A percentile compares a stretch with the other conserved stretches of the same genome.
phyloP scores from a whole-genome alignment of 2,888 invertebrate species.

The Acanthococcus lagerstroemiae region DNA sequence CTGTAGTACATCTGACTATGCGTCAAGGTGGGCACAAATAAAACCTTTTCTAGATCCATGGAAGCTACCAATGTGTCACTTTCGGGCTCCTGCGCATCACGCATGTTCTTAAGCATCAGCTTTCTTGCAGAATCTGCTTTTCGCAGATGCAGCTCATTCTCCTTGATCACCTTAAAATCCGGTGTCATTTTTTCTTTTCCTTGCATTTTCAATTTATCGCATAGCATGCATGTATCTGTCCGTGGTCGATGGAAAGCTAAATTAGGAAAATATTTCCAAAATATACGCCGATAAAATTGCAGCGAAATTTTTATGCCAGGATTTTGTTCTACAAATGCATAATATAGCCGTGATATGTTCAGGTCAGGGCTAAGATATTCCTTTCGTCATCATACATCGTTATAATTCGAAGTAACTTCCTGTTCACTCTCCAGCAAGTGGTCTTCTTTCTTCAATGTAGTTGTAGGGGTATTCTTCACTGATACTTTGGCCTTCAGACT shows the following conservation, averaged over 20 bases:
- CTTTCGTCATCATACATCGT: no score
- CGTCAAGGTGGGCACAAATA: constrained; percentile 38
- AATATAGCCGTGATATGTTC: background rate
- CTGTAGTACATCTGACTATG: constrained; percentile 39
- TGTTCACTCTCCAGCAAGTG: no score
- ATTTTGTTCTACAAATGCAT: background rate
- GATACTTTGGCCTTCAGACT: no score
- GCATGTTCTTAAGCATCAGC: background rate
- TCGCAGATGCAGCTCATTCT: background rate
- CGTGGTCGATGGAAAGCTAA: background rate
- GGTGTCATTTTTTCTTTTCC: background rate
- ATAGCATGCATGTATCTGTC: constrained; percentile 30
- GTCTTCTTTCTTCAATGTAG: no score
- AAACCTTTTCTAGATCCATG: constrained; percentile 39
- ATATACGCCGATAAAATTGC: background rate
- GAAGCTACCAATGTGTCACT: constrained; percentile 33
- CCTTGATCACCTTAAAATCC: background rate
- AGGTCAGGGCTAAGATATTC: background rate
- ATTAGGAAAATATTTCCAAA: background rate
- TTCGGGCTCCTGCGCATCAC: constrained; percentile 33
- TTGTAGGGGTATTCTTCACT: no score
- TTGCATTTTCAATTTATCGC: constrained; percentile 24
- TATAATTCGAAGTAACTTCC: no score
- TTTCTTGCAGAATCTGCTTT: background rate
- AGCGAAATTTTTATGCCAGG: background rate